These are phyloP conservation scores for Paragorgia papillata DNA, from an alignment of 92 coral and sea anemone genomes.

Conservation along the genomic window DNA sequence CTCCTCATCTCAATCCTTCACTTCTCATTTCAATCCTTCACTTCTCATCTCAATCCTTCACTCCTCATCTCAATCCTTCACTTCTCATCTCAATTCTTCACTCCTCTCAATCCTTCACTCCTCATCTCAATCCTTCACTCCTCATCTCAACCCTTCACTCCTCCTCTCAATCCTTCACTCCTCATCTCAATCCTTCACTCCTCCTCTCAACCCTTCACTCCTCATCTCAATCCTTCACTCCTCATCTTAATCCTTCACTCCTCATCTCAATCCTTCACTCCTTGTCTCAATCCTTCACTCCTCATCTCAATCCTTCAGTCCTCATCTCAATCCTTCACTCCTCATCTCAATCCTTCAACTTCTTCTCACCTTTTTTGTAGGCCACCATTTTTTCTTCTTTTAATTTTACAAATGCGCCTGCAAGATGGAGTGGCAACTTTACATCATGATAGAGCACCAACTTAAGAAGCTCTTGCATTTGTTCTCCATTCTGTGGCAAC, in stretches of 20 bases:
- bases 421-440: conserved; percentile 66
- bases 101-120: too few species aligned
- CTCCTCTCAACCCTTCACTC: too few species aligned
- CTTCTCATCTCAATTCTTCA: too few species aligned
- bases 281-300: neutral
- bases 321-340: neutral
- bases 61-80: too few species aligned
- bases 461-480: conserved; percentile 72
- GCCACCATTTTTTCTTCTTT: conserved; percentile 56
- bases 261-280: neutral
- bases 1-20: too few species aligned
- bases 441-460: conserved; percentile 68
- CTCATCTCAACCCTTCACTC: neutral
- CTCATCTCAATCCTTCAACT: neutral
- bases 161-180: too few species aligned
- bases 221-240: neutral
- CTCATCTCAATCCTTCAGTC: neutral
- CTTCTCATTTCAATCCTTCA: too few species aligned
- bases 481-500: conserved; percentile 77
- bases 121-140: conserved; percentile 1
- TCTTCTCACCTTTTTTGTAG: conserved; percentile 71
- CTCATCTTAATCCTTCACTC: neutral
- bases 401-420: conserved; percentile 64
- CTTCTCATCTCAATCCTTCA: too few species aligned
- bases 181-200: too few species aligned